A percentile compares a stretch with the other conserved stretches of the same genome.
These are phyloP conservation scores for Chrysopilus asiliformis DNA, from an alignment of 2,888 invertebrate genomes.

Conservation along the genomic window DNA sequence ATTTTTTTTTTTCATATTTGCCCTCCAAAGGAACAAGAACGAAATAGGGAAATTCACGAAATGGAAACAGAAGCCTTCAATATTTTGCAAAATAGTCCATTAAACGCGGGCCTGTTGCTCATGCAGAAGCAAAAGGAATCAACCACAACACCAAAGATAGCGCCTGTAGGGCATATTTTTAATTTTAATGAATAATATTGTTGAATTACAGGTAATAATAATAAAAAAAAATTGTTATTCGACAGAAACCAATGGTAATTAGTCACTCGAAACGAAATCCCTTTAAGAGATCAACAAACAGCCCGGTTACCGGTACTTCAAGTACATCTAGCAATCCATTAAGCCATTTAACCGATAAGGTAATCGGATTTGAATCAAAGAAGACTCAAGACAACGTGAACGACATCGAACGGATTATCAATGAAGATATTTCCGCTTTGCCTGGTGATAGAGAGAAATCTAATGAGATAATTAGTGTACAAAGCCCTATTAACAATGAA, in stretches of 20 bases:
- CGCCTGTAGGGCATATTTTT: conserved; percentile 16
- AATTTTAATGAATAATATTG: background rate
- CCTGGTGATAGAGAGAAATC: conserved; percentile 4
- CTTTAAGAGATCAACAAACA: conserved; percentile 40
- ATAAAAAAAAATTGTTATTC: background rate
- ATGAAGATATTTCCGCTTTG: background rate
- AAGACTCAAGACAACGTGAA: background rate
- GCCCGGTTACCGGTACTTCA: conserved; percentile 19
- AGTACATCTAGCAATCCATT: conserved; percentile 28
- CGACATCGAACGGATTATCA: too few species aligned
- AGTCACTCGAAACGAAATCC: conserved; percentile 36
- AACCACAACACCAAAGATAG: conserved; percentile 15
- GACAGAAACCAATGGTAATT: conserved; percentile 27
- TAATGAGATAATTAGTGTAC: background rate
- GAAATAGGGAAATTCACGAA: conserved; percentile 24
- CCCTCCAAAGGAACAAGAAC: conserved; percentile 25
- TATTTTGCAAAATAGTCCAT: conserved; percentile 19
- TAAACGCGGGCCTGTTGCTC: conserved; percentile 15
- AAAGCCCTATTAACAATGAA: conserved; percentile 12
- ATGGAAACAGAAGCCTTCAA: conserved; percentile 20
- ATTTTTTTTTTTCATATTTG: too few species aligned
- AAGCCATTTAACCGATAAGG: conserved; percentile 21
- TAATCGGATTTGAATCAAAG: conserved; percentile 14
- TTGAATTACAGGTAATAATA: background rate
- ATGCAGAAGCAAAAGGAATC: conserved; percentile 13